These are phyloP conservation scores for Calypte anna DNA, from an alignment of 2,113 vertebrate species.

Conservation along the genomic window DNA sequence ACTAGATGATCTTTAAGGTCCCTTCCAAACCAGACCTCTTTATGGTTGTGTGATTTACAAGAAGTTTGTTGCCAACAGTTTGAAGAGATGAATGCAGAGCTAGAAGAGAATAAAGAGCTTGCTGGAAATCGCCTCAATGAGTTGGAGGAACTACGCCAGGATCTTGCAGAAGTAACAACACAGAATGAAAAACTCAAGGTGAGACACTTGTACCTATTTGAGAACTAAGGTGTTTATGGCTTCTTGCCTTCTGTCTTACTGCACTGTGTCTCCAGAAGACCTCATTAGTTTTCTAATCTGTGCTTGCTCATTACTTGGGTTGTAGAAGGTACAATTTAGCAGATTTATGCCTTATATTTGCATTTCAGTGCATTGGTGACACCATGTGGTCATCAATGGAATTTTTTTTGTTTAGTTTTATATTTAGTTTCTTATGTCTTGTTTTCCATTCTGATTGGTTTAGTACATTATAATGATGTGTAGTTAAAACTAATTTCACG, in stretches of 20 bases:
- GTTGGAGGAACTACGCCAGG: conserved; percentile 91
- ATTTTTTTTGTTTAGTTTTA: not conserved
- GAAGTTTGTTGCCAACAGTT: conserved; percentile 76
- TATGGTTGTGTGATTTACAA: not conserved
- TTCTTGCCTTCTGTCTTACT: not conserved
- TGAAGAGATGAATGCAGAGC: conserved; percentile 96
- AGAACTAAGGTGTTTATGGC: not conserved
- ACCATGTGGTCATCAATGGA: not conserved
- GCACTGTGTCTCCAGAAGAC: not conserved
- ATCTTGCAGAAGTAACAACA: conserved; percentile 87
- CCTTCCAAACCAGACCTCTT: too few relatives aligned
- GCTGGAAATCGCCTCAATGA: conserved; percentile 90
- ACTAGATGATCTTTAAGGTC: too few relatives aligned
- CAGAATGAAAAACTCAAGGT: conserved; percentile 94
- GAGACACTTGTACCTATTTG: not conserved
- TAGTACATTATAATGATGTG: not conserved
- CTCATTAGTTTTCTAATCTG: not conserved
- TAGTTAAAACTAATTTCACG: not conserved
- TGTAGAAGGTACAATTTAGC: not conserved
- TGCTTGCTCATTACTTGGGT: not conserved
- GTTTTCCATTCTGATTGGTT: not conserved
- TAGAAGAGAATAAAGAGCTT: conserved; percentile 94
- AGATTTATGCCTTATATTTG: accelerated
- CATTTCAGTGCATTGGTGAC: not conserved
- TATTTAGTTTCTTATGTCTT: not conserved